phyloP scores from a whole-genome alignment of 2,888 invertebrate genomes.

The Mellilla xanthometata region DNA sequence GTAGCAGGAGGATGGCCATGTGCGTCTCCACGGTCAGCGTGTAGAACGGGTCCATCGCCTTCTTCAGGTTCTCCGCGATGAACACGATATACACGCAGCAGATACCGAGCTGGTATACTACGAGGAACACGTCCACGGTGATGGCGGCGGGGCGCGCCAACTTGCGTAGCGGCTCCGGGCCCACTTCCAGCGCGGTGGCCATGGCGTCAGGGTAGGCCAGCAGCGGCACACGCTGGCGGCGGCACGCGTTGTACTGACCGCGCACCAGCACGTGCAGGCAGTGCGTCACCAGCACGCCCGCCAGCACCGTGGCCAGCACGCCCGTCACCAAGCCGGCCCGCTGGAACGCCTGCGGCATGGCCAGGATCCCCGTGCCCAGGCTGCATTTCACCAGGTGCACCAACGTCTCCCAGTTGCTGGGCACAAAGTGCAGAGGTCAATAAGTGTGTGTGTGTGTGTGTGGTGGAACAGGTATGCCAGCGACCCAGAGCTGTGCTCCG shows the following conservation, averaged over 20 bases:
- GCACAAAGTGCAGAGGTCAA: background rate
- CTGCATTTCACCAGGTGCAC: constrained; percentile 95
- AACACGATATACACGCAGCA: constrained; percentile 98
- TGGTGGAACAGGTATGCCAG: too few species aligned
- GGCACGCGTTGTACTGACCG: constrained; percentile 82
- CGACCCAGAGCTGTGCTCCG: too few species aligned
- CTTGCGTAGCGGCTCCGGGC: constrained; percentile 85
- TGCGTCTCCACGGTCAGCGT: constrained; percentile 78
- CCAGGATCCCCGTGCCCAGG: constrained; percentile 96
- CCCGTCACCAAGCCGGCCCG: constrained; percentile 93
- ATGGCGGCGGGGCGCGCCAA: constrained; percentile 84
- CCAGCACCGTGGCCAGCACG: constrained; percentile 87
- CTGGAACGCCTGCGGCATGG: constrained; percentile 96
- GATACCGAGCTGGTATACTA: constrained; percentile 94
- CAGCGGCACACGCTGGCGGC: constrained; percentile 85
- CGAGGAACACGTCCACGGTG: constrained; percentile 86
- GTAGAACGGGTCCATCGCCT: constrained; percentile 65
- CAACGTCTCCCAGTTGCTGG: constrained; percentile 90
- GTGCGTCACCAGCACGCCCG: constrained; percentile 92
- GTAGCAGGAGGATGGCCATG: constrained; percentile 86
- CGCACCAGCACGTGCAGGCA: constrained; percentile 91
- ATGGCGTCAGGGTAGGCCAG: constrained; percentile 94
- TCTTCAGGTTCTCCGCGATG: constrained; percentile 91
- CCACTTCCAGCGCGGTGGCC: constrained; percentile 88
- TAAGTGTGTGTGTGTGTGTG: too few species aligned